These are phyloP conservation scores for Ophion ellenae DNA, from an alignment of 2,888 invertebrate genomes.

Conservation along the genomic window DNA sequence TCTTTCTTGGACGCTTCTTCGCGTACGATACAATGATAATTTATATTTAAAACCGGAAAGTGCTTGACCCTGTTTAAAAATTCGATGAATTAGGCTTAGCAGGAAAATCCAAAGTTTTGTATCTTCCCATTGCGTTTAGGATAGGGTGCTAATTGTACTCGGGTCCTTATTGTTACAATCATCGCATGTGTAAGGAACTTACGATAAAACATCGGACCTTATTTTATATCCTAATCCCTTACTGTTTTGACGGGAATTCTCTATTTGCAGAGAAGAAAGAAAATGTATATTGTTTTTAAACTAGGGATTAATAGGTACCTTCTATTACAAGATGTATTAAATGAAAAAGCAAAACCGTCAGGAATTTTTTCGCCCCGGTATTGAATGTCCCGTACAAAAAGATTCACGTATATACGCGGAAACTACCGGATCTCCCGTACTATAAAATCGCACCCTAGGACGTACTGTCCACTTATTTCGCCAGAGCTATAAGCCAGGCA, in stretches of 20 bases:
- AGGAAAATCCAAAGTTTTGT: too few relatives aligned
- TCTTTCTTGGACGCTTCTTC: background rate
- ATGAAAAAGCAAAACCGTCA: background rate
- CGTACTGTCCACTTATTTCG: constrained; percentile 63
- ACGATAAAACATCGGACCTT: background rate
- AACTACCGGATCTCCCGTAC: constrained; percentile 6
- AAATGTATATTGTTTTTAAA: background rate
- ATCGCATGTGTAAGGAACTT: background rate
- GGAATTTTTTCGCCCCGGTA: background rate
- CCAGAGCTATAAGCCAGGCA: constrained; percentile 50
- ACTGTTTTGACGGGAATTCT: too few relatives aligned
- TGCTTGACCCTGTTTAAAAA: background rate
- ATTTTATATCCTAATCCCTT: too few relatives aligned
- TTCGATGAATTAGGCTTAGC: background rate
- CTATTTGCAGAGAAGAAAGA: too few relatives aligned
- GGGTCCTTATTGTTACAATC: too few relatives aligned
- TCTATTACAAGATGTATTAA: background rate
- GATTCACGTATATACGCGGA: constrained; percentile 14
- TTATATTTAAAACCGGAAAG: background rate
- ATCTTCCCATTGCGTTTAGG: too few relatives aligned
- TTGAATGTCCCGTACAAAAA: constrained; percentile 14
- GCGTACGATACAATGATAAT: background rate
- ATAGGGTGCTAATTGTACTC: too few relatives aligned
- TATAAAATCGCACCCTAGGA: constrained; percentile 35
- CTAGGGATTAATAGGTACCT: background rate